phyloP scores from a whole-genome alignment of 2,113 vertebrate species.

The Notothenia rossii region DNA sequence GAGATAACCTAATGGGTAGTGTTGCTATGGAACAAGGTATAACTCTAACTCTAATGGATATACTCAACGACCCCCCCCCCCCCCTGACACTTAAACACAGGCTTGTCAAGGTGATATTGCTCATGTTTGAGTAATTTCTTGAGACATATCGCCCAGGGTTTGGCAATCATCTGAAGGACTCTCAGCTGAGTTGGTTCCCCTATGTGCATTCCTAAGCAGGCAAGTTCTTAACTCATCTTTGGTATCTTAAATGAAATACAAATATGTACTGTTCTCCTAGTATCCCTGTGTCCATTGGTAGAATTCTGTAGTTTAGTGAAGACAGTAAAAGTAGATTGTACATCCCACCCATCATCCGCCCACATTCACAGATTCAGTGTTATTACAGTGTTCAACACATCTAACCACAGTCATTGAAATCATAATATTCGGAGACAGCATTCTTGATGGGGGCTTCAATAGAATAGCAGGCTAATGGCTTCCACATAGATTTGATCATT shows the following conservation, averaged over 20 bases:
- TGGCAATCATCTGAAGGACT: not conserved
- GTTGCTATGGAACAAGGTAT: not conserved
- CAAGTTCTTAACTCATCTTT: no score
- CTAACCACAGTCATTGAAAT: constrained; percentile 65
- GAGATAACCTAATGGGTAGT: not conserved
- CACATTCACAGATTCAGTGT: constrained; percentile 18
- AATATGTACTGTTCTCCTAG: not conserved
- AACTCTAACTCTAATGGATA: not conserved
- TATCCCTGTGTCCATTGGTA: not conserved
- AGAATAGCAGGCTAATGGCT: constrained; percentile 62
- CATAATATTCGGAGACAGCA: constrained; percentile 52
- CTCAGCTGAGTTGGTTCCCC: not conserved
- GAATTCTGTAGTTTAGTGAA: constrained; percentile 1
- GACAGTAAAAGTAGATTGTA: constrained; percentile 20
- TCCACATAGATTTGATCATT: constrained; percentile 68
- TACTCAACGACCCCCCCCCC: not conserved
- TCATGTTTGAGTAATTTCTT: not conserved
- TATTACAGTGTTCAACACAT: constrained; percentile 48
- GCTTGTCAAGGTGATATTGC: not conserved
- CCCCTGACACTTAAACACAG: not conserved
- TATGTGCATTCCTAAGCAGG: no score
- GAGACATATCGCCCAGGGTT: not conserved
- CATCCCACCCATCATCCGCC: constrained; percentile 24
- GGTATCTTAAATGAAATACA: no score
- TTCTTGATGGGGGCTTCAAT: constrained; percentile 58